Percentiles rank a stretch among this genome's conserved stretches.
phyloP scores from a whole-genome alignment of 2,113 vertebrate species.

The Carassius gibelio region DNA sequence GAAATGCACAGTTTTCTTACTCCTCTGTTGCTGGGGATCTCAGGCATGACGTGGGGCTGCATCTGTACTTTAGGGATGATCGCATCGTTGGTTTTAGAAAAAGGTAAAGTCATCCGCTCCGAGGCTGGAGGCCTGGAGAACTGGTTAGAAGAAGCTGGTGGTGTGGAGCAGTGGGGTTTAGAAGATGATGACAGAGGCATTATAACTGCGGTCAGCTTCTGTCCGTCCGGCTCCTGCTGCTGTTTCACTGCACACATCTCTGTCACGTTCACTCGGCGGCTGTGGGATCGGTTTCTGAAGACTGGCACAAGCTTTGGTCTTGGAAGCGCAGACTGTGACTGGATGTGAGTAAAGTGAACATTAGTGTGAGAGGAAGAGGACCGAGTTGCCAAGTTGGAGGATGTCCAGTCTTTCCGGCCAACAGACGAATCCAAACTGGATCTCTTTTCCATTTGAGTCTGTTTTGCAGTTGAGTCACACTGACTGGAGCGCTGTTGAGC shows the following conservation, averaged over 20 bases:
- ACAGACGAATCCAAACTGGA: conserved; percentile 22
- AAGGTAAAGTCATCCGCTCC: conserved; percentile 33
- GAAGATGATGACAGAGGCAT: not conserved
- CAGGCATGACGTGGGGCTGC: not conserved
- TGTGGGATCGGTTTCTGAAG: conserved; percentile 75
- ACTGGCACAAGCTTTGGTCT: conserved; percentile 76
- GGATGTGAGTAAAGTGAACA: not conserved
- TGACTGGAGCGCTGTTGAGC: not conserved
- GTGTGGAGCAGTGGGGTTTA: not conserved
- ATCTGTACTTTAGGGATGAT: not conserved
- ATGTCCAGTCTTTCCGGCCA: not conserved
- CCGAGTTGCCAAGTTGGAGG: not conserved
- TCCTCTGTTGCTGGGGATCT: conserved; percentile 33
- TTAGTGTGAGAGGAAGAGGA: conserved; percentile 24
- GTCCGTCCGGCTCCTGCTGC: conserved; percentile 39
- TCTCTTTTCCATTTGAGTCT: not conserved
- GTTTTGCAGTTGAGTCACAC: not conserved
- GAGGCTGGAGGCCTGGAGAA: not conserved
- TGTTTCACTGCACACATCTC: conserved; percentile 61
- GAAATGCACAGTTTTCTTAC: conserved; percentile 48
- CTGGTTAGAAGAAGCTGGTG: not conserved
- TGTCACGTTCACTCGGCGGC: conserved; percentile 58
- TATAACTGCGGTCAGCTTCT: conserved; percentile 10
- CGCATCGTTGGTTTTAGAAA: not conserved
- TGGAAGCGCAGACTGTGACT: conserved; percentile 19